These are phyloP conservation scores for Daboia siamensis DNA, from an alignment of 2,113 vertebrate species.

Conservation along the genomic window DNA sequence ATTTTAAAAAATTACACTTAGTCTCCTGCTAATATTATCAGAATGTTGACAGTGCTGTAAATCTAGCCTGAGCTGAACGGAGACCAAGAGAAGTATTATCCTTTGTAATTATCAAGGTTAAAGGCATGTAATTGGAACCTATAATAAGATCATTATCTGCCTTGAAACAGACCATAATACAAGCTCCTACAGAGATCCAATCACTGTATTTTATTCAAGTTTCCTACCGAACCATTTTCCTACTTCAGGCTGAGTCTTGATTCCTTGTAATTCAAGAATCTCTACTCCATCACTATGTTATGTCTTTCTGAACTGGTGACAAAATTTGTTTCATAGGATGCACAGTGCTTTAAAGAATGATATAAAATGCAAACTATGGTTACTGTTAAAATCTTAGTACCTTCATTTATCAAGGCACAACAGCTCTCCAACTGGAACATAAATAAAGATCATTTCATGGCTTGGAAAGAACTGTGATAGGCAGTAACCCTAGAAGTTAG, in stretches of 20 bases:
- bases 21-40: background rate
- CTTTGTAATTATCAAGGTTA: background rate
- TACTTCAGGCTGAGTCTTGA: background rate
- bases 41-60: background rate
- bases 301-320: background rate
- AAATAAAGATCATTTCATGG: background rate
- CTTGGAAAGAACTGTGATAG: background rate
- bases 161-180: background rate
- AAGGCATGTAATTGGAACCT: background rate
- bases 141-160: background rate
- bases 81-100: background rate
- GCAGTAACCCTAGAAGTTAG: background rate
- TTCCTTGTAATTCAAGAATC: background rate
- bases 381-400: background rate
- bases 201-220: background rate
- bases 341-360: background rate
- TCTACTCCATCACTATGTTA: background rate
- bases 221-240: background rate
- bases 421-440: background rate
- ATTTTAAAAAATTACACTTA: background rate
- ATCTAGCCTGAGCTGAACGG: background rate
- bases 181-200: background rate
- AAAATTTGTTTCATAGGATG: background rate
- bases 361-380: background rate
- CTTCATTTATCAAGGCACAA: background rate